Base-by-base conservation (phyloP, 1,140 invertebrate species). In the Bombus confusus region DNA sequence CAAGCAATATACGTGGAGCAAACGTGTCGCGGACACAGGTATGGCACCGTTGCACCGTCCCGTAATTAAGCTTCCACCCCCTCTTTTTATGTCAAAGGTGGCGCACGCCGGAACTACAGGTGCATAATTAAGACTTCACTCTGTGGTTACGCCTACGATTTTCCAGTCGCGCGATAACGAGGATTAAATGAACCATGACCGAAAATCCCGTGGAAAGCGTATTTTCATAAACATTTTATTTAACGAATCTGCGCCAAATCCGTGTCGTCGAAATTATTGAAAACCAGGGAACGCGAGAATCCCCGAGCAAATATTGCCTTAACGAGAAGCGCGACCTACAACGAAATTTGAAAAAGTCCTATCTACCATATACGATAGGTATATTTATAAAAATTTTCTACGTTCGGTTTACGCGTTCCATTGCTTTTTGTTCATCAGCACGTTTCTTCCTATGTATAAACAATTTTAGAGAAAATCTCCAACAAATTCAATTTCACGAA, bases 51-150 rank as follows among this genome's bases (percentile, higher is more conserved):
- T 57, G 13, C 47, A 5, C 64, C 8, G 47, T n/a, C 52, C 10
- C 52, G 82, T 84, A 84, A 84, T 84, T 84, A 79, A 84, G 52
- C 75, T 71, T n/a, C 69, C 39, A 25, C 75, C 39, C 22, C 78
- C 52, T 39, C 31, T 82, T 80, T 69, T 71, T 76, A 62, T 69
- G 52, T 74, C 78, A 66, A 82, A 86, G 73, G 64, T 81, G 69
- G n/a, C 62, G n/a, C 12, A 68, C 25, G 64, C 2, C 59, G 39
- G 10, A 57, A 83, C 62, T 72, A 66, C 77, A 84, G 62, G 73
- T 62, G 64, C 52, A 83, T 85, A 85, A 88, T 89, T 89, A 89
- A 88, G 64, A 69, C 34, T 86, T 62, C 41, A 12, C 37, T 15
- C 69, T 59, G 59, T 80, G 28, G 25, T 34, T 76, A 31, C 43